A percentile compares a stretch with the other conserved stretches of the same genome.
Conservation (phyloP, 2,113 vertebrate species). For the Pseudopipra pipra region DNA sequence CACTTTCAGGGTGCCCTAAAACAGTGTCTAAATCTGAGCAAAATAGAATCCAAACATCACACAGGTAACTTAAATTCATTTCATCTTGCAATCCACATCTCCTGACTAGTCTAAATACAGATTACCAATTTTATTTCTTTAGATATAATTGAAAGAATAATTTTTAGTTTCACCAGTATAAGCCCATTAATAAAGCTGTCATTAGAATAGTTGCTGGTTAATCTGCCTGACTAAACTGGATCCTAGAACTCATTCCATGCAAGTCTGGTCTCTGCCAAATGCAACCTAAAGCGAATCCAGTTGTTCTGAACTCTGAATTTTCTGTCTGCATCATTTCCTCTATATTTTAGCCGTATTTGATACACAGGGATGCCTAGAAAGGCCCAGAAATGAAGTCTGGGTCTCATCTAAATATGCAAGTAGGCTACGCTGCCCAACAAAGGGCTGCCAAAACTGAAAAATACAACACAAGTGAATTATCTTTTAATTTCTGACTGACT, state of each 20-base stretch:
- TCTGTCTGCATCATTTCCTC: neutral
- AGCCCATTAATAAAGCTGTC: neutral
- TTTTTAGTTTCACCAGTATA: neutral
- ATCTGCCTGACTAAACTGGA: neutral
- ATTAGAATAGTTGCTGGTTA: neutral
- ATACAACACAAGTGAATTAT: neutral
- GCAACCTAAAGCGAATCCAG: accelerated
- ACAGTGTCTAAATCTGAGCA: neutral
- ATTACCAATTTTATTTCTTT: neutral
- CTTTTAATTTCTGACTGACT: neutral
- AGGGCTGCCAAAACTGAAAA: neutral
- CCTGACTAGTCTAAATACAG: neutral
- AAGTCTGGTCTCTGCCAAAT: neutral
- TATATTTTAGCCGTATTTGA: neutral
- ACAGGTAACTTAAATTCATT: neutral
- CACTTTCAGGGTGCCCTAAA: neutral
- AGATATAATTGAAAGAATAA: neutral
- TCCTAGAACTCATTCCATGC: neutral
- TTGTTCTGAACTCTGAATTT: neutral
- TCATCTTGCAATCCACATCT: neutral
- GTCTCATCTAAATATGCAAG: neutral
- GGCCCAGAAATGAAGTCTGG: neutral
- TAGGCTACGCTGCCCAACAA: neutral
- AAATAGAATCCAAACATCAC: neutral
- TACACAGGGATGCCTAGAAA: neutral